A percentile compares a stretch with the other conserved stretches of the same genome.
Evolutionary conservation across 2,888 invertebrate genomes (phyloP).

Genomic region (Acleris laterana): DNA sequence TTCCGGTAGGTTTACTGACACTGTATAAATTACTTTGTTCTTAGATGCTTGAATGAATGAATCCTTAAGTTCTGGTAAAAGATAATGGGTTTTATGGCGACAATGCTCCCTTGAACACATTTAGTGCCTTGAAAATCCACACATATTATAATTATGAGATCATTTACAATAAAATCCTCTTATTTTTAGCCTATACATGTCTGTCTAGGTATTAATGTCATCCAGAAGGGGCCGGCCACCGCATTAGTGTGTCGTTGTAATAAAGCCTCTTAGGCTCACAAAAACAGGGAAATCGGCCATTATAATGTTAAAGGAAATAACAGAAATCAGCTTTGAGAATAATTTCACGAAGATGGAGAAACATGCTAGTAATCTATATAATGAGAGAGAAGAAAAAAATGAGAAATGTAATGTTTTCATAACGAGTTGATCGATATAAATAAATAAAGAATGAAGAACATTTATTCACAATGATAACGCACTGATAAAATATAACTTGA

Average conservation of each 20-base stretch:
- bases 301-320: not conserved
- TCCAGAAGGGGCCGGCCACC: not conserved
- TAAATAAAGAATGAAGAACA: too few relatives aligned
- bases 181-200: not conserved
- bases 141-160: too few relatives aligned
- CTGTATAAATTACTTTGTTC: too few relatives aligned
- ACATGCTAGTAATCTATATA: not conserved
- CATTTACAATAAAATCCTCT: not conserved
- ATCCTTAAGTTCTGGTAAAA: too few relatives aligned
- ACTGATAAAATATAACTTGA: too few relatives aligned
- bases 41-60: too few relatives aligned
- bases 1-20: too few relatives aligned
- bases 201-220: not conserved
- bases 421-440: not conserved
- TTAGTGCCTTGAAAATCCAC: too few relatives aligned
- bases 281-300: slow-evolving; percentile 9
- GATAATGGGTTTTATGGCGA: too few relatives aligned
- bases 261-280: slow-evolving; percentile 2
- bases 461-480: too few relatives aligned
- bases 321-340: not conserved
- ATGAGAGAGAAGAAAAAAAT: not conserved
- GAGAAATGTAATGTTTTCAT: too few relatives aligned
- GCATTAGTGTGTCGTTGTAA: not conserved
- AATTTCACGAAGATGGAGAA: slow-evolving; percentile 2
- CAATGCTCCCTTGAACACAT: too few relatives aligned